A percentile compares a stretch with the other conserved stretches of the same genome.
phyloP scores from a whole-genome alignment of 2,888 invertebrate genomes.

The Idaea aversata region DNA sequence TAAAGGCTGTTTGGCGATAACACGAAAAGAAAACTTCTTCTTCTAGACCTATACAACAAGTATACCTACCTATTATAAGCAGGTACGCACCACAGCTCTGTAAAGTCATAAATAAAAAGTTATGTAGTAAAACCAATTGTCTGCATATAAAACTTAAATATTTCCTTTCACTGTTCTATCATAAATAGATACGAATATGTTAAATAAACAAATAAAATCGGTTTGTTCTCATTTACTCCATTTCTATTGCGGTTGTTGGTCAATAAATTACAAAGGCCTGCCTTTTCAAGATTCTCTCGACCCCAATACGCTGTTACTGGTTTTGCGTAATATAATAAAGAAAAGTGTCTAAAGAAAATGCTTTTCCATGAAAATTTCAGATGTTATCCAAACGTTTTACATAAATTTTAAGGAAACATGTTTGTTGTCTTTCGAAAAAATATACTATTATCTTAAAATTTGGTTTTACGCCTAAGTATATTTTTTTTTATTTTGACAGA shows the following conservation, averaged over 20 bases:
- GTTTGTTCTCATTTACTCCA: neutral
- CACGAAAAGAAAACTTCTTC: no score
- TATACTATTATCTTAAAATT: neutral
- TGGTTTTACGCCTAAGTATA: neutral
- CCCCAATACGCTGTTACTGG: neutral
- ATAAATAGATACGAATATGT: neutral
- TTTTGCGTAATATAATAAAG: slow-evolving; percentile 1
- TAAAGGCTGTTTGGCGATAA: no score
- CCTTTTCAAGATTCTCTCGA: neutral
- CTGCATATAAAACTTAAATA: neutral
- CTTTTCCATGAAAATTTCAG: slow-evolving; percentile 3
- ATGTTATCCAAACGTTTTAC: neutral
- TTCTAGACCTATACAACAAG: no score
- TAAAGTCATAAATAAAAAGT: neutral
- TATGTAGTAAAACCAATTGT: neutral
- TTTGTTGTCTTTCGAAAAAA: slow-evolving; percentile 8
- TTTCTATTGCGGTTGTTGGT: neutral
- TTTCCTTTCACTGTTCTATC: neutral
- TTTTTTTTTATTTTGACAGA: neutral
- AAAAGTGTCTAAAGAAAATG: neutral
- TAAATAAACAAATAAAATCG: neutral
- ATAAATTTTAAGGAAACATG: slow-evolving; percentile 15
- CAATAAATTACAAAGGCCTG: neutral
- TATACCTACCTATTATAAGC: no score
- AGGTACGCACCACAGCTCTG: neutral